Conservation (phyloP, 2,113 vertebrate species). For the Bos javanicus region DNA sequence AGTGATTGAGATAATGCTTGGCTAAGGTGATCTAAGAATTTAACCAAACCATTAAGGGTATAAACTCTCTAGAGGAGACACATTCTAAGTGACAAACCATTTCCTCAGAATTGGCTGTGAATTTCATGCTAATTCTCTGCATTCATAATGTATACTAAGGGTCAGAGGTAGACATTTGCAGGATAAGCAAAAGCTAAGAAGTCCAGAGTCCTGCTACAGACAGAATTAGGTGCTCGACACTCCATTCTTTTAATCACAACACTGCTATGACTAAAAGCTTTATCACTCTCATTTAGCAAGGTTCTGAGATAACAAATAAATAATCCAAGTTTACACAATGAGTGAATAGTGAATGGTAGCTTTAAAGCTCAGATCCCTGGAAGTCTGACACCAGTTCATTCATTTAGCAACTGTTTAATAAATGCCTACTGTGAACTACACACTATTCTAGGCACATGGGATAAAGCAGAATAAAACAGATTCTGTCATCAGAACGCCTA, state of each 20-base stretch:
- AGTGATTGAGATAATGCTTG: not conserved
- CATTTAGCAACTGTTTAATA: not conserved
- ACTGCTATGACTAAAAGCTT: not conserved
- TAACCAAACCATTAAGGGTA: not conserved
- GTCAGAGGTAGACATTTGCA: not conserved
- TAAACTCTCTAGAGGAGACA: not conserved
- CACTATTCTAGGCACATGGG: not conserved
- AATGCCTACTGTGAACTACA: not conserved
- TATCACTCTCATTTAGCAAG: not conserved
- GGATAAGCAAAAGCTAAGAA: not conserved
- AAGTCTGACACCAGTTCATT: not conserved
- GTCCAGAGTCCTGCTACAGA: not conserved
- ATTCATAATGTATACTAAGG: not conserved
- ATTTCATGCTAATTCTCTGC: not conserved
- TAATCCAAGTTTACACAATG: not conserved
- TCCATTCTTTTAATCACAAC: not conserved
- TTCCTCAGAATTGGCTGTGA: not conserved
- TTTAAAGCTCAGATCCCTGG: not conserved
- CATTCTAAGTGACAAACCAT: not conserved
- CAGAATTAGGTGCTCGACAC: not conserved
- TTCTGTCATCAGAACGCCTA: not conserved
- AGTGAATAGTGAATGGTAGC: not conserved
- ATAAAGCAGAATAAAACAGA: not conserved
- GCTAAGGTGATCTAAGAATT: not conserved
- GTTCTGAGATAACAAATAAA: not conserved